These are phyloP conservation scores for Zygogramma bicolorata DNA, from an alignment of 2,888 invertebrate species.

Conservation along the genomic window DNA sequence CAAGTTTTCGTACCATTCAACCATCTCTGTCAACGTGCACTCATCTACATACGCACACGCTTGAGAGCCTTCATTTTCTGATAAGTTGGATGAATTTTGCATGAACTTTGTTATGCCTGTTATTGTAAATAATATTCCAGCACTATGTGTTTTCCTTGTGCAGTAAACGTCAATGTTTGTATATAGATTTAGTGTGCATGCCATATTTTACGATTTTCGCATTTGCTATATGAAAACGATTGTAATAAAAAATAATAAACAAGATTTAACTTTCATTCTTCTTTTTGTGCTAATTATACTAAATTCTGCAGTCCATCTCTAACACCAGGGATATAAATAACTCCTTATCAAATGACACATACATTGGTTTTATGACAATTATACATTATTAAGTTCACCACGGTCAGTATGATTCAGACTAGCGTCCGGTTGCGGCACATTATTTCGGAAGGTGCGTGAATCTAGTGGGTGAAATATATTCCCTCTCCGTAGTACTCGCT, in stretches of 20 bases:
- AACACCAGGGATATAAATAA: slow-evolving; percentile 45
- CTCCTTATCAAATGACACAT: slow-evolving; percentile 41
- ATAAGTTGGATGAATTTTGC: slow-evolving; percentile 23
- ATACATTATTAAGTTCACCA: slow-evolving; percentile 31
- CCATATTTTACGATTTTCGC: slow-evolving; percentile 34
- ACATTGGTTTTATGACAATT: slow-evolving; percentile 42
- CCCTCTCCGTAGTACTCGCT: background rate
- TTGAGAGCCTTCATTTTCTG: background rate
- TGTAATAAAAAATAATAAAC: slow-evolving; percentile 39
- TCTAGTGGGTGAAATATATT: background rate
- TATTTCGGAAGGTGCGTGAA: slow-evolving; percentile 23
- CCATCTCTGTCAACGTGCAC: background rate
- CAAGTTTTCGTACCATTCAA: background rate
- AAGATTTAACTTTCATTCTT: slow-evolving; percentile 40
- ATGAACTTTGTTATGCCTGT: slow-evolving; percentile 46
- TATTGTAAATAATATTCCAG: slow-evolving; percentile 38
- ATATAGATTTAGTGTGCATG: slow-evolving; percentile 43
- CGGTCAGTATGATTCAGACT: slow-evolving; percentile 33
- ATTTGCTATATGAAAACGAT: slow-evolving; percentile 29
- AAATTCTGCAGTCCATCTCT: slow-evolving; percentile 38
- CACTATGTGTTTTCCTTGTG: slow-evolving; percentile 40
- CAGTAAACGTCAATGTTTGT: slow-evolving; percentile 30
- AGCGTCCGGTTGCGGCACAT: slow-evolving; percentile 23
- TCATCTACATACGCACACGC: background rate
- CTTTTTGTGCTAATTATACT: slow-evolving; percentile 51